These are phyloP conservation scores for Myodes glareolus DNA, from an alignment of 2,113 vertebrate genomes.

Conservation along the genomic window DNA sequence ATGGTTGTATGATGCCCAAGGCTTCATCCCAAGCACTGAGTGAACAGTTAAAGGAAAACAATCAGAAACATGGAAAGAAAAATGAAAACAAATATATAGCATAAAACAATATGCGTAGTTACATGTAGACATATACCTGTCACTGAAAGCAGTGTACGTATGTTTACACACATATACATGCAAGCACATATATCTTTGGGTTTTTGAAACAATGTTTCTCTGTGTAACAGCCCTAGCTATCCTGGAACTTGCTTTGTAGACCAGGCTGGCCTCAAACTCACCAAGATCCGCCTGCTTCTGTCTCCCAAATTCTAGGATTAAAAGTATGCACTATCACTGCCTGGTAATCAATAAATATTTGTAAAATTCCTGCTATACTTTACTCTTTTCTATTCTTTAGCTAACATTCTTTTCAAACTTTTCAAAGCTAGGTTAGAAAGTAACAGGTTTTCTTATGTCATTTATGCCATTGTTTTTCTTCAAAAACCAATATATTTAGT, in stretches of 20 bases:
- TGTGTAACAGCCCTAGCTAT: too few relatives aligned
- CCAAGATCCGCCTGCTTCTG: too few relatives aligned
- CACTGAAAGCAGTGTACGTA: background rate
- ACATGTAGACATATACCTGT: background rate
- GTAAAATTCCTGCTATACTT: background rate
- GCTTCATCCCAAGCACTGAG: background rate
- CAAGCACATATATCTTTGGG: too few relatives aligned
- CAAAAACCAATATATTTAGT: background rate
- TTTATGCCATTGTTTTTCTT: background rate
- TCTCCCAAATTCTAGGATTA: too few relatives aligned
- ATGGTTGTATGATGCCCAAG: background rate
- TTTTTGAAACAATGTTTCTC: too few relatives aligned
- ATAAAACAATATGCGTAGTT: background rate
- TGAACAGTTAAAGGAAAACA: background rate
- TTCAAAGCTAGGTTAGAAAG: background rate
- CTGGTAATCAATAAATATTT: background rate
- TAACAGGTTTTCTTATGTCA: background rate
- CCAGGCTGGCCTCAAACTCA: too few relatives aligned
- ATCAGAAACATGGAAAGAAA: background rate
- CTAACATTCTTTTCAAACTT: background rate
- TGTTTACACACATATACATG: too few relatives aligned
- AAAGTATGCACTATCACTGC: too few relatives aligned
- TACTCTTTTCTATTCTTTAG: background rate
- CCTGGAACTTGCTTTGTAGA: too few relatives aligned
- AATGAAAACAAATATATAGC: background rate